Conservation (phyloP, 2,113 vertebrate genomes). For the Leptosomus discolor region DNA sequence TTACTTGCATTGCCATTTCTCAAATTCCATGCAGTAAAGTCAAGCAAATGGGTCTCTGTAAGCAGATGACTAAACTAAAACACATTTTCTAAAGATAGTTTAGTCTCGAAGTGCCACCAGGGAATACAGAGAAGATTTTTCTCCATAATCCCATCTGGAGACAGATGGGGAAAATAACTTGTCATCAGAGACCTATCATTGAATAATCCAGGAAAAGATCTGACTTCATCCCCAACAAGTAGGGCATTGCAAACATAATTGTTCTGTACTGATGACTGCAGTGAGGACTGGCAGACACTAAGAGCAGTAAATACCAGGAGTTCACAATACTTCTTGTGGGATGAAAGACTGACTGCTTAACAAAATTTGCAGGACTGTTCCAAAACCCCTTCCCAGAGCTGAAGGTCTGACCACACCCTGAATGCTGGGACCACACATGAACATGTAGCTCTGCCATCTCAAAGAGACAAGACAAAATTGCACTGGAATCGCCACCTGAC, state of each 20-base stretch:
- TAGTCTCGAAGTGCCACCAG: neutral
- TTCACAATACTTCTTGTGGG: slow-evolving; percentile 5
- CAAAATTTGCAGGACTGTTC: slow-evolving; percentile 1
- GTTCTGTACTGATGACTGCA: neutral
- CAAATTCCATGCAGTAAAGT: neutral
- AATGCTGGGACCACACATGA: slow-evolving; percentile 54
- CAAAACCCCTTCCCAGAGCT: slow-evolving; percentile 22
- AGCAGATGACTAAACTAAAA: slow-evolving; percentile 28
- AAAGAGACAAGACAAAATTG: slow-evolving; percentile 22
- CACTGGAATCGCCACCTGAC: neutral
- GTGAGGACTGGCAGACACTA: neutral
- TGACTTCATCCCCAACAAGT: neutral
- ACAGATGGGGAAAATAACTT: neutral
- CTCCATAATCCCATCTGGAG: neutral
- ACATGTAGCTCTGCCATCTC: neutral
- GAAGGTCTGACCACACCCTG: neutral
- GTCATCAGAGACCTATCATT: neutral
- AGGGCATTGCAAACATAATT: neutral
- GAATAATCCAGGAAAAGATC: neutral
- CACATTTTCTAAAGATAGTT: slow-evolving; percentile 13
- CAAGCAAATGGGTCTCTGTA: neutral
- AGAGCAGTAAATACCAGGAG: neutral
- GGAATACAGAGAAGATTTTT: neutral
- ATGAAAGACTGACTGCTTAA: neutral
- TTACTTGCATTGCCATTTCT: neutral